phyloP scores from a whole-genome alignment of 2,797 vertebrate genomes.

The Acrossocheilus wenchowensis region DNA sequence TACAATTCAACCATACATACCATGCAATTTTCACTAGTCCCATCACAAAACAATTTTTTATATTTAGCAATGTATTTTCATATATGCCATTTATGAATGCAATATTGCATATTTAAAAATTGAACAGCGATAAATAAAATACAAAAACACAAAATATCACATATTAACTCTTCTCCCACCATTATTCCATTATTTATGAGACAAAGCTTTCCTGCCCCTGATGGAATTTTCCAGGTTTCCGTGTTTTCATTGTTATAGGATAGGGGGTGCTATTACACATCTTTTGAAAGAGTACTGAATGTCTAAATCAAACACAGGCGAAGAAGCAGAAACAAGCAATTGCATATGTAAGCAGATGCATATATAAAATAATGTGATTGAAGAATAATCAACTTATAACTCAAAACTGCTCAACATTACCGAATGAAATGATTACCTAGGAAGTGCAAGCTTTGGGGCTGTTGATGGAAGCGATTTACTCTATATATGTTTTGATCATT shows the following conservation, averaged over 20 bases:
- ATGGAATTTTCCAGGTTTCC: not conserved
- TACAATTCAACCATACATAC: not conserved
- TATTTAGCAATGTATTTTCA: not conserved
- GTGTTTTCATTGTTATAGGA: not conserved
- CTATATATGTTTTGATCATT: not conserved
- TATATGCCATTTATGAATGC: not conserved
- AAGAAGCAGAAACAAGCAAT: not conserved
- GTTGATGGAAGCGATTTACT: not conserved
- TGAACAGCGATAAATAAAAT: not conserved
- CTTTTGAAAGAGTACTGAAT: not conserved
- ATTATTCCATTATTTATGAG: not conserved
- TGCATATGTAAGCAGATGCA: not conserved
- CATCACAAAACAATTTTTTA: not conserved
- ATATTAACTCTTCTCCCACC: not conserved
- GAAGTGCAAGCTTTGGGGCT: not conserved
- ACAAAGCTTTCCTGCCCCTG: not conserved
- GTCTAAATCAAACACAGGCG: not conserved
- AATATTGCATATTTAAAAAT: not conserved
- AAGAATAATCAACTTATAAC: not conserved
- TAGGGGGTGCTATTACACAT: not conserved
- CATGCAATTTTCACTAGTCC: not conserved
- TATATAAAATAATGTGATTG: not conserved
- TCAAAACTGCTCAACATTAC: not conserved
- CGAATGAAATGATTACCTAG: not conserved
- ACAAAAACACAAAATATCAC: not conserved